A percentile compares a stretch with the other conserved stretches of the same genome.
Evolutionary conservation across 2,888 invertebrate species (phyloP).

Genomic region (Diploptera punctata): DNA sequence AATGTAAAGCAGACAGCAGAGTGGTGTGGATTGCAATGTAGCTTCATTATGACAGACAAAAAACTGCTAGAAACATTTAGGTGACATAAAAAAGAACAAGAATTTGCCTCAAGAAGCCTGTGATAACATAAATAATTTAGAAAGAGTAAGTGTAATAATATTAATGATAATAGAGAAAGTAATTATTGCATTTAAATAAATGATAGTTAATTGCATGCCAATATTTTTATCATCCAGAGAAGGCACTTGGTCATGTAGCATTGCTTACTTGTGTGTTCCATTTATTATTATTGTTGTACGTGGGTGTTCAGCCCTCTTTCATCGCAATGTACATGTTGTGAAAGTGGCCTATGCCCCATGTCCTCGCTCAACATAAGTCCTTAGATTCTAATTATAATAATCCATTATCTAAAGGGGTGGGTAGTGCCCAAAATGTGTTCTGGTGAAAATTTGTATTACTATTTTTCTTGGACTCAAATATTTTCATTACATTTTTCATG

Average conservation of each 20-base stretch:
- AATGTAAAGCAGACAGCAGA: no score
- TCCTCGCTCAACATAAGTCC: no score
- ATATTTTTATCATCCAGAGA: constrained; percentile 20
- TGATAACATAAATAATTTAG: constrained; percentile 24
- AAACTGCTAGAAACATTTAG: constrained; percentile 8
- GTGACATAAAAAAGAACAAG: constrained; percentile 4
- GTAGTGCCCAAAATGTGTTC: no score
- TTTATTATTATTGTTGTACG: constrained; percentile 14
- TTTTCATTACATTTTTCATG: no score
- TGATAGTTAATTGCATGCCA: constrained; percentile 20
- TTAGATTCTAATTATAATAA: no score
- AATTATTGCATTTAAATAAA: constrained; percentile 26
- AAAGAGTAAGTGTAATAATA: neutral
- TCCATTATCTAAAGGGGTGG: neutral
- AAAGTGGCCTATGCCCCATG: neutral
- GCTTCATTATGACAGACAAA: no score
- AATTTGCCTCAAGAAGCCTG: constrained; percentile 31
- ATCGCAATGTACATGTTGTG: constrained; percentile 1
- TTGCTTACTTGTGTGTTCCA: constrained; percentile 27
- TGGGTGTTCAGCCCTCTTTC: neutral
- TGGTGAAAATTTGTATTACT: no score
- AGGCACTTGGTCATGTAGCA: constrained; percentile 1
- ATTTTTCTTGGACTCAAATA: no score
- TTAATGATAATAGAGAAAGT: constrained; percentile 11
- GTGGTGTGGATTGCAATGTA: no score